Percentiles rank a stretch among this genome's conserved stretches.
phyloP scores from a whole-genome alignment of 1,140 invertebrate species.

The Aphaenogaster floridana region DNA sequence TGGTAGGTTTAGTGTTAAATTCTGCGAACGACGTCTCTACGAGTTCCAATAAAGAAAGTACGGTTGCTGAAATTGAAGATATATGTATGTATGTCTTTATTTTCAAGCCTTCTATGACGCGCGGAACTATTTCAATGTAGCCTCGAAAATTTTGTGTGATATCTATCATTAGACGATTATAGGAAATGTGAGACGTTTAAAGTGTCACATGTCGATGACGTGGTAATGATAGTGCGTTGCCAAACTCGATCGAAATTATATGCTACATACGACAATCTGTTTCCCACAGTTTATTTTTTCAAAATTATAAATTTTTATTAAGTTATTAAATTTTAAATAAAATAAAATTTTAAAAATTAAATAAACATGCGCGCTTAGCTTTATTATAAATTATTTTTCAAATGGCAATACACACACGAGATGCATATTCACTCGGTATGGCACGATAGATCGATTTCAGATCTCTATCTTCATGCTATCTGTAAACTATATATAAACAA shows the following conservation, averaged over 20 bases:
- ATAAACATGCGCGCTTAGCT: background rate
- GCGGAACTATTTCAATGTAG: background rate
- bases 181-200: constrained; percentile 8
- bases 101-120: background rate
- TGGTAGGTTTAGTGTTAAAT: background rate
- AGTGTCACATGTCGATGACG: background rate
- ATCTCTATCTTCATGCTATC: background rate
- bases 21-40: background rate
- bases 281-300: background rate
- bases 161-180: background rate
- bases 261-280: background rate
- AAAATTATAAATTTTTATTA: background rate
- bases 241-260: background rate
- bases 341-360: background rate
- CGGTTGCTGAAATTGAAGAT: background rate
- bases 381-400: background rate
- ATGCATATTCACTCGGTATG: background rate
- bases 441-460: background rate
- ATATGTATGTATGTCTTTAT: background rate
- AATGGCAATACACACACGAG: background rate
- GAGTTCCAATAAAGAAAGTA: background rate
- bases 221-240: background rate
- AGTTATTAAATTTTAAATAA: background rate
- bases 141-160: background rate
- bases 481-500: background rate